Evolutionary conservation across 1,140 invertebrate species (phyloP).

Genomic region (Potamilus streckersoni): DNA sequence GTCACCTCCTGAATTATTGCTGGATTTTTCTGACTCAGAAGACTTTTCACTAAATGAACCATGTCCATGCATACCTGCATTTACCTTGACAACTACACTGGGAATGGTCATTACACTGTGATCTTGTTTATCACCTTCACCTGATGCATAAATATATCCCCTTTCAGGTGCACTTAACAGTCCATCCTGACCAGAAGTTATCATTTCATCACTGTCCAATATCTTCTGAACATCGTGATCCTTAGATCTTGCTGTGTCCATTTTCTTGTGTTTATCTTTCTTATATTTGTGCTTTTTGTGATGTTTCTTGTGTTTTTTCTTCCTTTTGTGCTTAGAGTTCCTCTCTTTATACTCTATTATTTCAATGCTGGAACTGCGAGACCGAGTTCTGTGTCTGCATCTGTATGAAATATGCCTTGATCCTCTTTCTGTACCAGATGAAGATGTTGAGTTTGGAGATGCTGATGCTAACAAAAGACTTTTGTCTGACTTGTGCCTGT

Average conservation of each 20-base stretch:
- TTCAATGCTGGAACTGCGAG: constrained; percentile 20
- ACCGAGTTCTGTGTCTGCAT: constrained; percentile 8
- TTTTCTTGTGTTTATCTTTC: background rate
- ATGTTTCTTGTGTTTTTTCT: constrained; percentile 24
- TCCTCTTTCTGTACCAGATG: constrained; percentile 11
- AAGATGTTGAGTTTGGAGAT: background rate
- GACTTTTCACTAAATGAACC: background rate
- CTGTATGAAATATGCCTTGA: constrained; percentile 14
- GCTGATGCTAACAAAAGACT: constrained; percentile 6
- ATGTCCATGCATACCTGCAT: constrained; percentile 1
- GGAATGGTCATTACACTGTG: background rate
- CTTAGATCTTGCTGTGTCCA: background rate
- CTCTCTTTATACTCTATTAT: constrained; percentile 30
- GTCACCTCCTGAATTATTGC: background rate
- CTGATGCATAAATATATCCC: background rate
- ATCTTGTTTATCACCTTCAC: constrained; percentile 8
- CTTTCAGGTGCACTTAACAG: background rate
- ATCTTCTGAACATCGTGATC: background rate
- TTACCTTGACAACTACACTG: background rate
- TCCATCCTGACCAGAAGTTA: too few relatives aligned
- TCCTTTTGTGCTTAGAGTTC: constrained; percentile 21
- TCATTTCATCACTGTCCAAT: background rate
- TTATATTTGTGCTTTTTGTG: constrained; percentile 3
- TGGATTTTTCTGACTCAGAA: background rate
- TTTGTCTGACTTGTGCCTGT: background rate